Evolutionary conservation across 2,113 vertebrate species (phyloP).

Genomic region (Leptobrachium ailaonicum): DNA sequence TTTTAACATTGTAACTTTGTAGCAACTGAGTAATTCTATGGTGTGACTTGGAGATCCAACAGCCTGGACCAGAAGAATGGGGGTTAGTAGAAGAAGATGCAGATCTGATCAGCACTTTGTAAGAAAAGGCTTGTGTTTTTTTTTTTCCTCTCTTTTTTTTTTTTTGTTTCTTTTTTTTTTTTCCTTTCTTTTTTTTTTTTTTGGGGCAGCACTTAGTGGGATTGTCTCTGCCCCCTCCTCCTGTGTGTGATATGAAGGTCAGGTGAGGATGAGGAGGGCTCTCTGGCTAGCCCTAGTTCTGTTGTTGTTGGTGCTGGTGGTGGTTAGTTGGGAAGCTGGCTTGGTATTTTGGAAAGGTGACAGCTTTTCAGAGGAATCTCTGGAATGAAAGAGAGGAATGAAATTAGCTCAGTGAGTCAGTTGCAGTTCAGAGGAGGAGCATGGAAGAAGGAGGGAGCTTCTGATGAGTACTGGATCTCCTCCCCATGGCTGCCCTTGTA

Average conservation of each 20-base stretch:
- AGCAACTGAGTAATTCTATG: neutral
- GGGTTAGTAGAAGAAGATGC: neutral
- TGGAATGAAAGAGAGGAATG: constrained; percentile 54
- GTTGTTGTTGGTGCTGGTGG: constrained; percentile 37
- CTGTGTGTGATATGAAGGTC: constrained; percentile 40
- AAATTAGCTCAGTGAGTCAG: constrained; percentile 54
- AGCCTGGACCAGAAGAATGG: constrained; percentile 6
- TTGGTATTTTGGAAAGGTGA: constrained; percentile 57
- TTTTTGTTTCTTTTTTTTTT: constrained; percentile 41
- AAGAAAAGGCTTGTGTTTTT: constrained; percentile 37
- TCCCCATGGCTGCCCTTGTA: neutral
- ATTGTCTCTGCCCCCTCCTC: constrained; percentile 49
- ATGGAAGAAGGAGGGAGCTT: constrained; percentile 9
- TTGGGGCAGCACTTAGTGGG: constrained; percentile 42
- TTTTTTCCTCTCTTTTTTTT: constrained; percentile 25
- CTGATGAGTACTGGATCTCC: neutral
- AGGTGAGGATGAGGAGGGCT: constrained; percentile 48
- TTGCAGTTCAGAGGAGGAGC: constrained; percentile 38
- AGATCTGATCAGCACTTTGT: constrained; percentile 43
- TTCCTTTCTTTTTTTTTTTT: constrained; percentile 30
- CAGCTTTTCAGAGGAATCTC: constrained; percentile 55
- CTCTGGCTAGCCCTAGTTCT: neutral
- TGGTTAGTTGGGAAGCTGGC: constrained; percentile 14
- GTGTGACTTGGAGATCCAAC: neutral
- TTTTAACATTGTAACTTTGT: neutral